A percentile compares a stretch with the other conserved stretches of the same genome.
Evolutionary conservation across 2,888 invertebrate genomes (phyloP).

Genomic region (Phortica magna): DNA sequence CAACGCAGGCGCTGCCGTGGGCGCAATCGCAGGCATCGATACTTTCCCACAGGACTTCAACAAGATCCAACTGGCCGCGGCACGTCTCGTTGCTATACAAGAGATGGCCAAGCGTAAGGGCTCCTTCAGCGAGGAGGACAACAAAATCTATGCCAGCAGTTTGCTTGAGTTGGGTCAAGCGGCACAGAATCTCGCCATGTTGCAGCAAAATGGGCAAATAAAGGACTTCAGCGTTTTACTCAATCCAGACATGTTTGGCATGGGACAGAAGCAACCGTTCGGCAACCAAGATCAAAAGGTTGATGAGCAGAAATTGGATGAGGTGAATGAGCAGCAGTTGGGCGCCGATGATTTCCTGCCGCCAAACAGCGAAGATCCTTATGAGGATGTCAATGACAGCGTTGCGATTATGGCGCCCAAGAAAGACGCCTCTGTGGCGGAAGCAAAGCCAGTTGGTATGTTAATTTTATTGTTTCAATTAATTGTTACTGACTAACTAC

Average conservation of each 20-base stretch:
- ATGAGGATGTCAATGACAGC: slow-evolving; percentile 75
- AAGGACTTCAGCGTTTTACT: slow-evolving; percentile 79
- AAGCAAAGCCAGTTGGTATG: slow-evolving; percentile 86
- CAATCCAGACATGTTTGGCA: slow-evolving; percentile 72
- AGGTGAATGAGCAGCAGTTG: slow-evolving; percentile 68
- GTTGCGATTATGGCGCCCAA: slow-evolving; percentile 80
- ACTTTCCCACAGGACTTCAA: slow-evolving; percentile 80
- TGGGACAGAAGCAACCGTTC: slow-evolving; percentile 59
- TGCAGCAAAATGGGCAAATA: slow-evolving; percentile 80
- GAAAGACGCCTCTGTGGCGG: slow-evolving; percentile 83
- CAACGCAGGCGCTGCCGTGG: slow-evolving; percentile 49
- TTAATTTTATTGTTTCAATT: slow-evolving; percentile 25
- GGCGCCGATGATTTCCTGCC: slow-evolving; percentile 73
- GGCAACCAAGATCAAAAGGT: slow-evolving; percentile 57
- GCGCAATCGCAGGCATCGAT: slow-evolving; percentile 17
- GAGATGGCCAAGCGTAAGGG: slow-evolving; percentile 82
- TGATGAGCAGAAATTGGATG: slow-evolving; percentile 64
- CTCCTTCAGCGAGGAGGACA: slow-evolving; percentile 80
- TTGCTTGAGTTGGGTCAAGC: slow-evolving; percentile 80
- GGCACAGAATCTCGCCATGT: slow-evolving; percentile 80
- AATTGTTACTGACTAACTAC: not conserved
- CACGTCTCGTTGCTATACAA: slow-evolving; percentile 81
- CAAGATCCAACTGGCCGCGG: slow-evolving; percentile 81
- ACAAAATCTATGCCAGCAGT: slow-evolving; percentile 80
- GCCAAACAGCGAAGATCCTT: slow-evolving; percentile 69